Evolutionary conservation across 1,140 invertebrate genomes (phyloP).

Genomic region (Drosophila sp.): DNA sequence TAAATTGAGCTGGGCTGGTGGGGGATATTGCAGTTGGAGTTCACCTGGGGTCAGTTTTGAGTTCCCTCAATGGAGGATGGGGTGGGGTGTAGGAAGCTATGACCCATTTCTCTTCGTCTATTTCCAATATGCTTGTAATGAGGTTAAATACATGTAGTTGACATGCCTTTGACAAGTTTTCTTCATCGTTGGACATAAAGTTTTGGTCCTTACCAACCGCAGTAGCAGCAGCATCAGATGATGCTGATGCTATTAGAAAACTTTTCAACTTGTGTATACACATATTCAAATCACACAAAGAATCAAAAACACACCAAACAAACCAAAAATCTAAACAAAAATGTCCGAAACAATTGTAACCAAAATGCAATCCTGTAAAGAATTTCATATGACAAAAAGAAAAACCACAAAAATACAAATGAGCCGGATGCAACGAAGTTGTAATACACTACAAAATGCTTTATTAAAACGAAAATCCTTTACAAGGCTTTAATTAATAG

Average conservation of each 20-base stretch:
- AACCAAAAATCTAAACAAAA: conserved; percentile 40
- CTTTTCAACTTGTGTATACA: conserved; percentile 22
- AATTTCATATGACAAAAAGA: conserved; percentile 52
- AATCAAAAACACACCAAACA: conserved; percentile 30
- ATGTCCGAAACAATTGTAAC: conserved; percentile 48
- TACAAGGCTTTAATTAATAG: too few species aligned
- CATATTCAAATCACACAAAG: conserved; percentile 35
- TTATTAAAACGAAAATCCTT: background rate
- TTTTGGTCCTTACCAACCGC: conserved; percentile 15
- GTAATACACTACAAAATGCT: background rate
- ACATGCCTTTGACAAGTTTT: conserved; percentile 14
- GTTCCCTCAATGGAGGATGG: background rate
- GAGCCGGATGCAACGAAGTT: background rate
- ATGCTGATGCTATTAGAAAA: conserved; percentile 38
- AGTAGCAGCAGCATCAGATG: conserved; percentile 13
- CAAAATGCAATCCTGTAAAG: conserved; percentile 27
- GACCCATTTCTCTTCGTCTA: conserved; percentile 12
- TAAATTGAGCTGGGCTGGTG: conserved; percentile 48
- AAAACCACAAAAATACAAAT: conserved; percentile 31
- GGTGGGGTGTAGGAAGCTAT: background rate
- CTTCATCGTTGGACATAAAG: conserved; percentile 13
- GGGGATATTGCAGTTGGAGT: conserved; percentile 33
- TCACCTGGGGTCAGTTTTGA: conserved; percentile 49
- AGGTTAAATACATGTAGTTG: conserved; percentile 26
- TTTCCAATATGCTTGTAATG: conserved; percentile 40